These are phyloP conservation scores for Hydra vulgaris DNA, from an alignment of 30 jellyfish, hydroid and myxozoan genomes.

Conservation along the genomic window DNA sequence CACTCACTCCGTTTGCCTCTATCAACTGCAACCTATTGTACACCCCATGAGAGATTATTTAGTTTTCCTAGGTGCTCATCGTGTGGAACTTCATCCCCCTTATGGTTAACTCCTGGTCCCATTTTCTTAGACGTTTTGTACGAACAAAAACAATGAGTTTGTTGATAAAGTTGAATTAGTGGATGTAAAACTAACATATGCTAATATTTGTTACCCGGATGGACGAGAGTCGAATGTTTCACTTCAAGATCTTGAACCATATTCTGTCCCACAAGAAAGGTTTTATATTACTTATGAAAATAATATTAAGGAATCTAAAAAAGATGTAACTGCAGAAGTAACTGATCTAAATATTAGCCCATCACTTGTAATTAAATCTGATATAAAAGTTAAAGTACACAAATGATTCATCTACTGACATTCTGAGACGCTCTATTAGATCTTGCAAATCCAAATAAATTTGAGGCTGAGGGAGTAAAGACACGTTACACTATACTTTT, in stretches of 20 bases:
- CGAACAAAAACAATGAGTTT: slow-evolving; percentile 20
- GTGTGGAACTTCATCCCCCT: slow-evolving; percentile 38
- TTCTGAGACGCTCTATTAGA: too few species aligned
- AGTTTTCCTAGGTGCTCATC: slow-evolving; percentile 37
- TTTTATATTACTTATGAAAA: too few species aligned
- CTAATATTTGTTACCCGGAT: slow-evolving; percentile 47
- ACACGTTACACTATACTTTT: too few species aligned
- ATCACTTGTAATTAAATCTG: not conserved
- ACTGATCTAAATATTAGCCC: not conserved
- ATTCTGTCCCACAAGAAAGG: not conserved
- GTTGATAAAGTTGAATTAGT: slow-evolving; percentile 30
- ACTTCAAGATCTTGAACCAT: slow-evolving; percentile 4
- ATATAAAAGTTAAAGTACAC: not conserved
- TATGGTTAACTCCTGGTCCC: slow-evolving; percentile 61
- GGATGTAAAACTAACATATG: slow-evolving; percentile 38
- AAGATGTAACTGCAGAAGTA: not conserved
- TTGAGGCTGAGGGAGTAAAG: too few species aligned
- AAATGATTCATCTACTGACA: not conserved
- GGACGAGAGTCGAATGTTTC: slow-evolving; percentile 69
- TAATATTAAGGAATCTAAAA: not conserved
- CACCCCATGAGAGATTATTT: slow-evolving; percentile 57
- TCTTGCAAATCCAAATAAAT: too few species aligned
- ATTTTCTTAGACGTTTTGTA: slow-evolving; percentile 25
- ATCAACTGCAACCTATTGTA: slow-evolving; percentile 53
- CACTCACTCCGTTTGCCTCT: slow-evolving; percentile 67